These are phyloP conservation scores for Megalops atlanticus DNA, from an alignment of 2,113 vertebrate species.

Conservation along the genomic window DNA sequence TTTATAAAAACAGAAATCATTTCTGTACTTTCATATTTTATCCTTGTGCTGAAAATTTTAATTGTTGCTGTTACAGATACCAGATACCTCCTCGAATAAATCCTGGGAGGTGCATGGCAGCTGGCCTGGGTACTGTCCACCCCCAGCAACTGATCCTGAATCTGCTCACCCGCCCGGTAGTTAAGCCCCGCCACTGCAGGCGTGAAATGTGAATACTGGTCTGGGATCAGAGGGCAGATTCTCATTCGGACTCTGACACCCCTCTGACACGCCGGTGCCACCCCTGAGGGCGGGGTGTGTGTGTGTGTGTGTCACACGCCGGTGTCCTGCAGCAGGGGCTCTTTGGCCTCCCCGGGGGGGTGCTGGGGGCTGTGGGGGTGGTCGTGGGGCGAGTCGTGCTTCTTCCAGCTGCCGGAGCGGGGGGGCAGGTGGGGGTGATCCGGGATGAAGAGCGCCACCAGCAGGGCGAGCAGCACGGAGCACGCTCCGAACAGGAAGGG, in stretches of 20 bases:
- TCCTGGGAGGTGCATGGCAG: too few species aligned
- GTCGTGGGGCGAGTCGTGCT: slow-evolving; percentile 71
- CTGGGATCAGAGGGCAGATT: too few species aligned
- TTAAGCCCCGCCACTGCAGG: too few species aligned
- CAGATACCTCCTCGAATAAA: background rate
- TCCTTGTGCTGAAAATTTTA: too few species aligned
- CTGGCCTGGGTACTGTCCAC: too few species aligned
- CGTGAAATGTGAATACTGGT: too few species aligned
- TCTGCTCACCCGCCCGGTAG: too few species aligned
- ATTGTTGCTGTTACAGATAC: background rate
- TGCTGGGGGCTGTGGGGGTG: slow-evolving; percentile 76
- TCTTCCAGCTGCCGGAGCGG: slow-evolving; percentile 77
- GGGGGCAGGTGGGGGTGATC: slow-evolving; percentile 74
- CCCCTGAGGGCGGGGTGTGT: too few species aligned
- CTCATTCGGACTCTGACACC: too few species aligned
- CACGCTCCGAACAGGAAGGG: too few species aligned
- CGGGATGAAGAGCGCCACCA: slow-evolving; percentile 84
- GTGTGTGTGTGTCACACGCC: slow-evolving; percentile 82
- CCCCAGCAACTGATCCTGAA: too few species aligned
- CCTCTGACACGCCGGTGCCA: slow-evolving; percentile 83
- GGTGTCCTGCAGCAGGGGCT: slow-evolving; percentile 79
- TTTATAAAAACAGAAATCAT: background rate
- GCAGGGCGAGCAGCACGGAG: slow-evolving; percentile 77
- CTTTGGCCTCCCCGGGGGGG: slow-evolving; percentile 78
- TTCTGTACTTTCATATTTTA: too few species aligned